phyloP scores from a whole-genome alignment of 2,888 invertebrate species.

The Daptonema setosum region DNA sequence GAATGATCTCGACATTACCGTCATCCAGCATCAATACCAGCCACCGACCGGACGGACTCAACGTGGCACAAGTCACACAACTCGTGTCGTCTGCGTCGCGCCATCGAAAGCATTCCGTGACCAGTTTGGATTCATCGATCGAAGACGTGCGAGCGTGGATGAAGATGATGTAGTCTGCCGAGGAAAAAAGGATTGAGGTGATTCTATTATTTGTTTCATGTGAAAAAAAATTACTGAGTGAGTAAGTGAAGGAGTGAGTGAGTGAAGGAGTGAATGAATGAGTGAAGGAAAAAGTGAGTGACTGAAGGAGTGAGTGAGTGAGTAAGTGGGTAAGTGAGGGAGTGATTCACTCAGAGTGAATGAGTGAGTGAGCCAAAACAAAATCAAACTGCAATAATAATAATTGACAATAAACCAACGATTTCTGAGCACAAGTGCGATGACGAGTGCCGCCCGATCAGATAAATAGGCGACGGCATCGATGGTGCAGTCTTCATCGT shows the following conservation, averaged over 20 bases:
- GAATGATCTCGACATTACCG: not conserved
- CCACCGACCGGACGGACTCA: slow-evolving; percentile 5
- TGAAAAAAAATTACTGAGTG: no score
- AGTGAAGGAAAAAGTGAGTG: no score
- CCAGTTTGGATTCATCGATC: not conserved
- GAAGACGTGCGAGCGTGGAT: not conserved
- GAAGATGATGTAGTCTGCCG: not conserved
- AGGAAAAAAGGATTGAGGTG: no score
- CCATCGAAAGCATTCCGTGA: not conserved
- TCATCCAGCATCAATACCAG: not conserved
- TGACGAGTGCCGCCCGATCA: not conserved
- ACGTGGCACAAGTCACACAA: not conserved
- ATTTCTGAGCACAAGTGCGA: not conserved
- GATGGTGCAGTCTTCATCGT: no score
- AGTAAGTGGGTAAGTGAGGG: not conserved
- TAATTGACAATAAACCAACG: not conserved
- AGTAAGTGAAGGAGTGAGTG: no score
- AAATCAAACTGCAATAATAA: not conserved
- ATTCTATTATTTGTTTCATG: no score
- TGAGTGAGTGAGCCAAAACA: not conserved
- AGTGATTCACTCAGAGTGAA: not conserved
- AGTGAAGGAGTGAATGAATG: no score
- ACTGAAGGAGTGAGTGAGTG: no score
- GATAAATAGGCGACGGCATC: not conserved
- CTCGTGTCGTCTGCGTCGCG: not conserved